Percentiles rank a stretch among this genome's conserved stretches.
Evolutionary conservation across 2,797 vertebrate genomes (phyloP).

Genomic region (Leucoraja ocellata): DNA sequence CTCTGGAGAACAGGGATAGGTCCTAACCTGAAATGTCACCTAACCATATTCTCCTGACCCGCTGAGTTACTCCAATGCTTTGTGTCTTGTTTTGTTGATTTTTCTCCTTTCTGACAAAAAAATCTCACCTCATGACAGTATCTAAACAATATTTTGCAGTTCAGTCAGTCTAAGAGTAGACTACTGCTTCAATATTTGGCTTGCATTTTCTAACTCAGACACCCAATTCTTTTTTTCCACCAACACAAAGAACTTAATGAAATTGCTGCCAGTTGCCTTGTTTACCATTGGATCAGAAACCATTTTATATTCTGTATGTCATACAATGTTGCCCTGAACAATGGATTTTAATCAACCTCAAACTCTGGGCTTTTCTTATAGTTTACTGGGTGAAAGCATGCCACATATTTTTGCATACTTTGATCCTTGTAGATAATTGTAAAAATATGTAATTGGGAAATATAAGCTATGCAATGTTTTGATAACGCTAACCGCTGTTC

Average conservation of each 20-base stretch:
- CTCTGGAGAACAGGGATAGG: no score
- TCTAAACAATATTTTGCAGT: not conserved
- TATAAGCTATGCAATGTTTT: not conserved
- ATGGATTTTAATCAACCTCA: not conserved
- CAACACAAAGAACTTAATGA: not conserved
- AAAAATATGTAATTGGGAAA: not conserved
- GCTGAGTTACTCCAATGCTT: no score
- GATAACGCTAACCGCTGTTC: not conserved
- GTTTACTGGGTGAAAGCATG: not conserved
- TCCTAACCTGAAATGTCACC: no score
- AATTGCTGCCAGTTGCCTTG: not conserved
- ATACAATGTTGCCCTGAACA: not conserved
- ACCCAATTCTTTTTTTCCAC: not conserved
- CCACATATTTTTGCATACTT: not conserved
- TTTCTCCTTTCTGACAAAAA: not conserved
- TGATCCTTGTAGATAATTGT: not conserved
- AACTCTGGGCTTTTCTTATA: not conserved
- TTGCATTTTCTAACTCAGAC: not conserved
- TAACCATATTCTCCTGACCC: no score
- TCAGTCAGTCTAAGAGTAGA: not conserved
- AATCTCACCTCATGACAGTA: not conserved
- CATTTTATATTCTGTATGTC: not conserved
- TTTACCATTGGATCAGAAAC: not conserved
- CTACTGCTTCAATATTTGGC: not conserved
- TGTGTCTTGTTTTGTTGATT: not conserved